Evolutionary conservation across 2,888 invertebrate species (phyloP), one percentile per base, ranked within the genome.

Genomic region (Drosophila testacea): DNA sequence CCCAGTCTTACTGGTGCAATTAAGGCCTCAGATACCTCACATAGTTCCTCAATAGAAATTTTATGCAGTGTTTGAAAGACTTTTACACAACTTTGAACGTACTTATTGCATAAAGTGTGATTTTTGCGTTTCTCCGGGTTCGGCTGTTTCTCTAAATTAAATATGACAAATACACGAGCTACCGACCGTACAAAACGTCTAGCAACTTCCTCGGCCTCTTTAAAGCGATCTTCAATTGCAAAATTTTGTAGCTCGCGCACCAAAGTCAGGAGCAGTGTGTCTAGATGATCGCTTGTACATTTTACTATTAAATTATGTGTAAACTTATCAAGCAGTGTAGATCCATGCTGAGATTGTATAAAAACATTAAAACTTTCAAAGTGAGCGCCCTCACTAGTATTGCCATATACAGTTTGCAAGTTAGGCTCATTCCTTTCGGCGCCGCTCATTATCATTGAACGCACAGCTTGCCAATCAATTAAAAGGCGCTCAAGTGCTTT

Each of bases 1-100:
- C 99, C 99, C 69, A 98, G 94, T 46, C 99, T 94, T 0, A 99
- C 99, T 0, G 99, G 99, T 2, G 98, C 97, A 73, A 99, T 96
- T 10, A 99, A 93, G 0, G 99, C 96, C 93, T 99, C 98, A 0
- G 99, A 99, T 1, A 97, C 97, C 92, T 98, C 98, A 77, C 98
- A 98, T 13, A 99, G 93, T 92, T 99, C 99, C 92, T 98, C 97
- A 10, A 99, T 96, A 0, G 99, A 96, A 38, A 98, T 94, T 77
- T 97, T 97, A 22, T 98, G 96, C 70, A 99, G 93, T 0, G 97
- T 96, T 89, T 97, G 96, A 91, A 99, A 98, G 9, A 98, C 98
- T 73, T 97, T 95, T 28, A 97, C 96, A 91, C 98, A 98, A 0
- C 97, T 92, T 70, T 91, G 92, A 32, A 93, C 91, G 57, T 92